phyloP scores from a whole-genome alignment of 2,113 vertebrate species.

The Ageneiosus marmoratus region DNA sequence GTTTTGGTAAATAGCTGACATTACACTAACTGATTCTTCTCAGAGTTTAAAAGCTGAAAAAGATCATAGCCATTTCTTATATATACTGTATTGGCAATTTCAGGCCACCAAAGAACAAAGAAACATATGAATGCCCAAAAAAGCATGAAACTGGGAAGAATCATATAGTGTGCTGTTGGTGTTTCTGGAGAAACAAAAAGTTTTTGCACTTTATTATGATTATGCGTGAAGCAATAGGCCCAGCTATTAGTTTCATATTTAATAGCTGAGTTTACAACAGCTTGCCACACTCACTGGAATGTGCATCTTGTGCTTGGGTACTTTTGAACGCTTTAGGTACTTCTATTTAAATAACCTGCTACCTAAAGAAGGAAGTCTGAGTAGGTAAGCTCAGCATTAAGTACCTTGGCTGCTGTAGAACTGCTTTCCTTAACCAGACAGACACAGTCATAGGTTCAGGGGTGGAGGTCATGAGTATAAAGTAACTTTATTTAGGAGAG shows the following conservation, averaged over 20 bases:
- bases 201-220: not conserved
- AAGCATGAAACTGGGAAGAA: constrained; percentile 15
- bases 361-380: too few relatives aligned
- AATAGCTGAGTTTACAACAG: not conserved
- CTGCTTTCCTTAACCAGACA: not conserved
- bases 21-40: constrained; percentile 37
- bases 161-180: constrained; percentile 30
- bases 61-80: too few relatives aligned
- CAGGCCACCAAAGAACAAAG: not conserved
- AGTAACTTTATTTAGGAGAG: not conserved
- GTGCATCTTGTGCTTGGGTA: not conserved
- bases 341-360: too few relatives aligned
- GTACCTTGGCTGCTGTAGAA: not conserved
- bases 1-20: constrained; percentile 47
- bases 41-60: not conserved
- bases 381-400: not conserved
- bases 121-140: not conserved
- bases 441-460: not conserved
- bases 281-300: constrained; percentile 20
- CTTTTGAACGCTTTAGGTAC: not conserved
- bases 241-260: not conserved
- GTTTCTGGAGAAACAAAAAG: not conserved
- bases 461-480: not conserved
- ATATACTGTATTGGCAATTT: not conserved
- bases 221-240: constrained; percentile 32